Evolutionary conservation across 2,888 invertebrate species (phyloP).

Genomic region (Limnephilus lunatus): DNA sequence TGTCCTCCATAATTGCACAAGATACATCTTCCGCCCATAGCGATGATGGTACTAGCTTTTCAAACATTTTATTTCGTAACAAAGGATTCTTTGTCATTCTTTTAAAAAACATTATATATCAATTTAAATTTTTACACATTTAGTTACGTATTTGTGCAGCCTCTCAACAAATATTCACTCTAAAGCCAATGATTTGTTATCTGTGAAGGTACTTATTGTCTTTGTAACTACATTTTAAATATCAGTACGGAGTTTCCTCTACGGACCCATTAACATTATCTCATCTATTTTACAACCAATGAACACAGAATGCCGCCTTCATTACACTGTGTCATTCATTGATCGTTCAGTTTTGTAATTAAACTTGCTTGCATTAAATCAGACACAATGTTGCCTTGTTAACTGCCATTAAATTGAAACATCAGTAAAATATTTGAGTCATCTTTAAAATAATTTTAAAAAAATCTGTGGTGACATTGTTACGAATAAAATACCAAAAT

Average conservation of each 20-base stretch:
- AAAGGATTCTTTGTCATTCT: too few relatives aligned
- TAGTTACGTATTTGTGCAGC: neutral
- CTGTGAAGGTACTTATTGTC: neutral
- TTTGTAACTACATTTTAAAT: neutral
- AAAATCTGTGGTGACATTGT: too few relatives aligned
- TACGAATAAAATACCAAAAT: too few relatives aligned
- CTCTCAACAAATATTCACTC: neutral
- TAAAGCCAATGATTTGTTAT: neutral
- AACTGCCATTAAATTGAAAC: neutral
- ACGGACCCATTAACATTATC: constrained; percentile 4
- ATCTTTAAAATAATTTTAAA: too few relatives aligned
- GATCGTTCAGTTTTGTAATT: constrained; percentile 62
- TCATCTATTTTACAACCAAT: constrained; percentile 50
- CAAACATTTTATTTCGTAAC: too few relatives aligned
- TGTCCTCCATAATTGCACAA: too few relatives aligned
- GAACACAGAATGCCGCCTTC: constrained; percentile 51
- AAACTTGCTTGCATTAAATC: constrained; percentile 63
- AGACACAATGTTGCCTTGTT: neutral
- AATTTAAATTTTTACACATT: too few relatives aligned
- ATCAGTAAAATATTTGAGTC: neutral
- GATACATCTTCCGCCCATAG: too few relatives aligned
- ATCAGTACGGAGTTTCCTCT: neutral
- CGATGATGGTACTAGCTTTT: too few relatives aligned
- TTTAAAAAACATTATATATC: too few relatives aligned
- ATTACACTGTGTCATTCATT: constrained; percentile 54